Base-by-base conservation (phyloP, 23 tunicate genomes). In the Ciona savignyi region DNA sequence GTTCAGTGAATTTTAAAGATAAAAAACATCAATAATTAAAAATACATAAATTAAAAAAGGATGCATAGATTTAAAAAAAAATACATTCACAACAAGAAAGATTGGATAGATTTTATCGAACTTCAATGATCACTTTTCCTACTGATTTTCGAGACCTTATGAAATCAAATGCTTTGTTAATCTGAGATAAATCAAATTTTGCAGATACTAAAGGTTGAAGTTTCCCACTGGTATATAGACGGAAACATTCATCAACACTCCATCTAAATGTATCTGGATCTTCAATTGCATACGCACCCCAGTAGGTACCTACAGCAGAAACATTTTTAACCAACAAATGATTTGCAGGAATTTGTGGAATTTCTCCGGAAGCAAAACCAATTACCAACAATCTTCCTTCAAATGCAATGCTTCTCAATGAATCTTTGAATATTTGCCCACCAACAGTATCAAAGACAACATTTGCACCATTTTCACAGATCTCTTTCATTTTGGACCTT, bases 401-500 rank as follows among this genome's bases (percentile, higher is more conserved):
- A 63, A 66, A 74, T 1, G 91, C 91, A 60, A 91, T 72, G 74
- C 97, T 85, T 27, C 91, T 33, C 0, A 91, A 76, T 1, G 87
- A 74, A 76, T 85, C 91, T 80, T 91, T 91, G 32, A 84, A 91
- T 32, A 67, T 78, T n/a, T 78, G 67, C 51, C 97, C 97, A 3
- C 97, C 97, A 30, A 91, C 97, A 24, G 90, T 74, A 74, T 91
- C 97, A 91, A 91, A 91, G 72, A 91, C 83, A 32, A 91, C 83
- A 80, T 91, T 78, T 26, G 80, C 97, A 34, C 97, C 97, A 31
- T 56, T 21, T 24, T 77, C 70, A 27, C 73, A 68, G 9, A 84
- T 76, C 48, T 74, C 68, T 33, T 66, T 78, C 68, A 85, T 85
- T 32, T 32, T 56, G 32, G 70, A 63, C 80, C 91, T 35, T 1